Base-by-base conservation (phyloP, 2,888 invertebrate genomes). In the Sipha maydis region DNA sequence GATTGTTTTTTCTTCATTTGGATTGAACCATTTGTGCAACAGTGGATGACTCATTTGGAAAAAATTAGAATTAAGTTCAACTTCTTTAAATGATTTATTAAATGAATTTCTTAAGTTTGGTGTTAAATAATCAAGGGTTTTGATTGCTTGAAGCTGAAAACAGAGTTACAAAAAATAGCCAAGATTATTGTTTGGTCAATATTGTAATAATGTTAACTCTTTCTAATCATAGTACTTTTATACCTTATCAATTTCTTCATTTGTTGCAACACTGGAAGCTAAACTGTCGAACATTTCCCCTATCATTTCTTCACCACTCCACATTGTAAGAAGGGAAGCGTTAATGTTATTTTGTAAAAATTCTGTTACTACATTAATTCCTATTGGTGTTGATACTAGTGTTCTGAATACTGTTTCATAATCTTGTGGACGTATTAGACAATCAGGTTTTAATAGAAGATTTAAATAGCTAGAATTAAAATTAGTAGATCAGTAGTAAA, bases 321-420 rank as follows among this genome's bases (percentile, higher is more conserved):
- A 82, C 80, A 82, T 82, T 14, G 19, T 61, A 25, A 14, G 34
- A 8, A 88, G n/a, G 11, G 80, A 48, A 67, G 82, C 34, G 11
- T 88, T 80, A 17, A 80, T 61, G 11, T 75, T 88, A 11, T 82
- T 75, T 67, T 88, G 71, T n/a, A 88, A 88, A 76, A 88, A 88
- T 0, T 61, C 28, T 3, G 75, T 88, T n/a, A 73, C 76, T 28
- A 76, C 75, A 19, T 82, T 75, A 76, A 88, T 88, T 75, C 88
- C 88, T 14, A 67, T 11, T 61, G 82, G 88, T 3, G 88, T 88
- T 67, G 75, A 88, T 34, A 75, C 61, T 41, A 88, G 7, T 76
- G 88, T 82, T 11, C 25, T 48, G 31, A 88, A 48, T 28, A 88
- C 3, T 67, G 34, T 73, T 82, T n/a, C 38, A 11, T 67, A 88